Conservation (phyloP, 2,797 vertebrate genomes). For the Takifugu rubripes region DNA sequence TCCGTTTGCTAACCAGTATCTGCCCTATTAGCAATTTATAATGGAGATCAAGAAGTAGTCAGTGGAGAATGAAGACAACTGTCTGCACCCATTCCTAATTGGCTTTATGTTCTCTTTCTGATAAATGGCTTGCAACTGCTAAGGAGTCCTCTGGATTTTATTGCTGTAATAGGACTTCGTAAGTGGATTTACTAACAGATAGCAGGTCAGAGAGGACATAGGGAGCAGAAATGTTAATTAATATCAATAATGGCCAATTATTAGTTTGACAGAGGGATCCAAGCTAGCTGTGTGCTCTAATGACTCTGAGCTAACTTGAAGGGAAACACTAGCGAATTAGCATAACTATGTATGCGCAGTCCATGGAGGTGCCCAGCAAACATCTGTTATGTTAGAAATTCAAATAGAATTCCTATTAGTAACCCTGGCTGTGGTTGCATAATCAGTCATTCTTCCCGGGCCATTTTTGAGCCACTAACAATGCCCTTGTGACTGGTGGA, state of each 20-base stretch:
- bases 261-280: slow-evolving; percentile 99
- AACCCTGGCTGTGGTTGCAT: slow-evolving; percentile 88
- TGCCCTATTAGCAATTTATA: slow-evolving; percentile 99
- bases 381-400: slow-evolving; percentile 99
- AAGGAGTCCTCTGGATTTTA: slow-evolving; percentile 84
- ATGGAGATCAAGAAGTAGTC: slow-evolving; percentile 99
- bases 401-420: slow-evolving; percentile 95
- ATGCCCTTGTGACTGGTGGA: slow-evolving; percentile 82
- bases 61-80: slow-evolving; percentile 98
- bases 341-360: slow-evolving; percentile 94
- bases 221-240: slow-evolving; percentile 99
- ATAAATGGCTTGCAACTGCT: slow-evolving; percentile 95
- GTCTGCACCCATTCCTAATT: slow-evolving; percentile 96
- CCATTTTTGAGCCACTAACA: slow-evolving; percentile 90
- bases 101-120: slow-evolving; percentile 97
- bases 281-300: slow-evolving; percentile 95
- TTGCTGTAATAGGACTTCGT: slow-evolving; percentile 95
- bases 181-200: slow-evolving; percentile 99
- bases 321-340: slow-evolving; percentile 93
- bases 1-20: slow-evolving; percentile 84
- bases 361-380: slow-evolving; percentile 92
- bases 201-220: slow-evolving; percentile 90
- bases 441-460: slow-evolving; percentile 93
- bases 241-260: slow-evolving; percentile 99
- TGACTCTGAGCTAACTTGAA: slow-evolving; percentile 95